These are phyloP conservation scores for Sepioteuthis lessoniana DNA, from an alignment of 2,888 invertebrate genomes.

Conservation along the genomic window DNA sequence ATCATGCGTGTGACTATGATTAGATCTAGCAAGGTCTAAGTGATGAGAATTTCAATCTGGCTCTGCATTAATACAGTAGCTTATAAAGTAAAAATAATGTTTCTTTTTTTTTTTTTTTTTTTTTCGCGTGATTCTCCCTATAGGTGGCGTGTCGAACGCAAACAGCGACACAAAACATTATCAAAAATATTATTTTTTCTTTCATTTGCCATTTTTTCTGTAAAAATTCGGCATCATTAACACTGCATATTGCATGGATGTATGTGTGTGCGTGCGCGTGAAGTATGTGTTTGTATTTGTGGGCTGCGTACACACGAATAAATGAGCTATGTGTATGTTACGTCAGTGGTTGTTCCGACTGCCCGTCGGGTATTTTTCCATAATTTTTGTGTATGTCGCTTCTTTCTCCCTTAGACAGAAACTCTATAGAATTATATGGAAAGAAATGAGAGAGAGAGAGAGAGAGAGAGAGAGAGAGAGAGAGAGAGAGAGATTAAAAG, in stretches of 20 bases:
- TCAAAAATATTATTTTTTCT: background rate
- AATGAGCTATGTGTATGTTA: background rate
- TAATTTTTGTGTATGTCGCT: background rate
- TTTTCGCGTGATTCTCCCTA: background rate
- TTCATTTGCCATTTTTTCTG: background rate
- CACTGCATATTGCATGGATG: background rate
- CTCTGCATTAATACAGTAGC: background rate
- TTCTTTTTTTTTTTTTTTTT: background rate
- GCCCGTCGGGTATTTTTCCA: background rate
- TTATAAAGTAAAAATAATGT: background rate
- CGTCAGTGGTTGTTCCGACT: background rate
- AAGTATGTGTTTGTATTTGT: too few relatives aligned
- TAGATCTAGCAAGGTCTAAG: background rate
- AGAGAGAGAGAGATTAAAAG: too few relatives aligned
- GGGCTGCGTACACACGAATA: too few relatives aligned
- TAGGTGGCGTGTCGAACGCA: background rate
- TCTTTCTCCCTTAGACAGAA: background rate
- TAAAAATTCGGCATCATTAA: background rate
- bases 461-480: too few relatives aligned
- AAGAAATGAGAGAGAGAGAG: background rate
- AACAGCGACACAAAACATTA: background rate
- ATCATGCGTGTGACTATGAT: background rate
- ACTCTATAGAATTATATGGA: too few relatives aligned
- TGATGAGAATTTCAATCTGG: background rate
- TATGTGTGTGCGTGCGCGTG: too few relatives aligned